phyloP scores from a whole-genome alignment of 23 tunicate genomes.

The Styela plicata region DNA sequence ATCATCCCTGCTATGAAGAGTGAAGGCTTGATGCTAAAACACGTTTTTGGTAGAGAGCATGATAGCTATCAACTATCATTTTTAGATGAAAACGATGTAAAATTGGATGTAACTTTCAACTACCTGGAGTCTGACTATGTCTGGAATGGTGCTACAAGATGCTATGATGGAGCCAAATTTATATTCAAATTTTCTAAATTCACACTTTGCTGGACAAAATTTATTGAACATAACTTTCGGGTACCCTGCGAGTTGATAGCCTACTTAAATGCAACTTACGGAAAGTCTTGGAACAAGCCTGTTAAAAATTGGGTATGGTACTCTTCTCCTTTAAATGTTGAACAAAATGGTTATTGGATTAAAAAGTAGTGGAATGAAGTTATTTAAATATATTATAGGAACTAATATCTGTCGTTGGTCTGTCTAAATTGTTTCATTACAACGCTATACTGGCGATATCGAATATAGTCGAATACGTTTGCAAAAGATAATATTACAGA shows the following conservation, averaged over 20 bases:
- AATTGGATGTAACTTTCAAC: slow-evolving; percentile 49
- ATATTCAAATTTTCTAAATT: slow-evolving; percentile 51
- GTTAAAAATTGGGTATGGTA: slow-evolving; percentile 68
- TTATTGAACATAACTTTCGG: slow-evolving; percentile 46
- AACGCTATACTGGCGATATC: too few species aligned
- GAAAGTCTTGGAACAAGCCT: slow-evolving; percentile 51
- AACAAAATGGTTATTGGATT: slow-evolving; percentile 60
- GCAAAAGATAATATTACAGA: too few species aligned
- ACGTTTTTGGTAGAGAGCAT: slow-evolving; percentile 47
- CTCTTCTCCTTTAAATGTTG: slow-evolving; percentile 64
- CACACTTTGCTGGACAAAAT: slow-evolving; percentile 77
- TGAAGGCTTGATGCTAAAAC: slow-evolving; percentile 32
- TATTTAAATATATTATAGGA: slow-evolving; percentile 35
- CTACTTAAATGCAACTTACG: slow-evolving; percentile 66
- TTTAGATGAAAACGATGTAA: slow-evolving; percentile 41
- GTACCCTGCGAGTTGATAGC: slow-evolving; percentile 60
- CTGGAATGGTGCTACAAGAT: slow-evolving; percentile 77
- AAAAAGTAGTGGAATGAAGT: slow-evolving; percentile 44
- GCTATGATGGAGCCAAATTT: slow-evolving; percentile 64
- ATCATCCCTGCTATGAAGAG: slow-evolving; percentile 36
- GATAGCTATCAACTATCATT: slow-evolving; percentile 61
- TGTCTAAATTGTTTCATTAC: too few species aligned
- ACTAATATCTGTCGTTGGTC: too few species aligned
- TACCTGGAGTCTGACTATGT: slow-evolving; percentile 42
- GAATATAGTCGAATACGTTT: too few species aligned